These are phyloP conservation scores for Botrylloides violaceus DNA, from an alignment of 23 tunicate genomes.

Conservation along the genomic window DNA sequence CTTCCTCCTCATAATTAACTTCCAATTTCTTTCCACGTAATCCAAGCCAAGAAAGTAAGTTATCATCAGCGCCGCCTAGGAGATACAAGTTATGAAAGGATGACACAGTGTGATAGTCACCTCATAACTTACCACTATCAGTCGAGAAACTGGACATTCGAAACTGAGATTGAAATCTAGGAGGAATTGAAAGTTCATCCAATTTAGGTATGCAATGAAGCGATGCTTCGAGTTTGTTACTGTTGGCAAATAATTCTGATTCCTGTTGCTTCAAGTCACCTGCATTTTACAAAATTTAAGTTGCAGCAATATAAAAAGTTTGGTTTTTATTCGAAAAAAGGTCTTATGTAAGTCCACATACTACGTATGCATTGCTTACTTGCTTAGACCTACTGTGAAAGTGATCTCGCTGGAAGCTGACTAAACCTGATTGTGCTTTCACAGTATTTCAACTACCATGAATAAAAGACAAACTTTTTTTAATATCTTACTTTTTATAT, in stretches of 20 bases:
- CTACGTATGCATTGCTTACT: too few relatives aligned
- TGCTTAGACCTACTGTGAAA: too few relatives aligned
- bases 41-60: slow-evolving; percentile 6
- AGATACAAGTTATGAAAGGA: neutral
- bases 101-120: neutral
- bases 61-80: neutral
- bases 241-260: slow-evolving; percentile 5
- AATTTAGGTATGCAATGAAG: slow-evolving; percentile 23
- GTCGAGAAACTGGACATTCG: neutral
- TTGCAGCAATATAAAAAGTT: too few relatives aligned
- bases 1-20: neutral
- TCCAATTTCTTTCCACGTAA: neutral
- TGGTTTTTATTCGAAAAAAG: too few relatives aligned
- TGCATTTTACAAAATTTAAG: slow-evolving; percentile 1
- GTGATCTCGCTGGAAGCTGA: too few relatives aligned
- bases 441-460: too few relatives aligned
- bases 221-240: slow-evolving; percentile 32
- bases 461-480: too few relatives aligned
- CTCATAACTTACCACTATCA: neutral
- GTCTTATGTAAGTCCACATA: too few relatives aligned
- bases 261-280: slow-evolving; percentile 28
- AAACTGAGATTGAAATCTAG: slow-evolving; percentile 24
- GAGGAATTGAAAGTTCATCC: slow-evolving; percentile 23
- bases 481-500: slow-evolving; percentile 25
- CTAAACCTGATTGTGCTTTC: too few relatives aligned